Base-by-base conservation (phyloP, 2,113 vertebrate genomes). In the Gasterosteus nipponicus region DNA sequence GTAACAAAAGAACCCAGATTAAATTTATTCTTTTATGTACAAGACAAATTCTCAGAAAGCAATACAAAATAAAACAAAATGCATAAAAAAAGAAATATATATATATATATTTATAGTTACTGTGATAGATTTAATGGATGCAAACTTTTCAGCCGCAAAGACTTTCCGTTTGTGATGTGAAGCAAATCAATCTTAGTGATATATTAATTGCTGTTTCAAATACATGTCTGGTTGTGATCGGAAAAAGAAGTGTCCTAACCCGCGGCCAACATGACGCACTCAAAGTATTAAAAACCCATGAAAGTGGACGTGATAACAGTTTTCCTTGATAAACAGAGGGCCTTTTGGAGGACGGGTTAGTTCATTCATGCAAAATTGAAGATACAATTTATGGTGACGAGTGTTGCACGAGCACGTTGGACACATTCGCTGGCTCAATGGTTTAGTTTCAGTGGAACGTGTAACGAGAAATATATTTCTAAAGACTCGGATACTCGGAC, bases 11-110 rank as follows among this genome's bases (percentile, higher is more conserved):
- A 69, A 67, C 6, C 49, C 8, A 39, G 14, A 54, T 78, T 58
- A 74, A 0, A 71, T 75, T 86, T 60, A 65, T 85, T 87, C 69
- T 90, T 85, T 89, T 92, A 90, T 93, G 86, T 93, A 93, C 93
- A 94, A 87, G 76, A 91, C 47, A 91, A 82, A 85, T 76, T 85
- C 54, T 89, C 85, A 73, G 86, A 89, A 92, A 69, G 80, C 77
- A 85, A 89, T 86, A 92, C 90, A 93, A 92, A 89, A 72, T 73
- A 83, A 42, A 89, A 81, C 67, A 81, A 84, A 88, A 85, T 73
- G 69, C 76, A 86, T 84, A 83, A 84, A 88, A 38, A 38, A 38
- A 38, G 7, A 38, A 5, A 33, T 33, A 33, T 33, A 33, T 33
- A 33, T 33, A 33, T 38, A 38, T 7, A 91, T 78, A 71, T 76